A percentile compares a stretch with the other conserved stretches of the same genome.
Evolutionary conservation across 2,113 vertebrate species (phyloP).

Genomic region (Cinclus cinclus): DNA sequence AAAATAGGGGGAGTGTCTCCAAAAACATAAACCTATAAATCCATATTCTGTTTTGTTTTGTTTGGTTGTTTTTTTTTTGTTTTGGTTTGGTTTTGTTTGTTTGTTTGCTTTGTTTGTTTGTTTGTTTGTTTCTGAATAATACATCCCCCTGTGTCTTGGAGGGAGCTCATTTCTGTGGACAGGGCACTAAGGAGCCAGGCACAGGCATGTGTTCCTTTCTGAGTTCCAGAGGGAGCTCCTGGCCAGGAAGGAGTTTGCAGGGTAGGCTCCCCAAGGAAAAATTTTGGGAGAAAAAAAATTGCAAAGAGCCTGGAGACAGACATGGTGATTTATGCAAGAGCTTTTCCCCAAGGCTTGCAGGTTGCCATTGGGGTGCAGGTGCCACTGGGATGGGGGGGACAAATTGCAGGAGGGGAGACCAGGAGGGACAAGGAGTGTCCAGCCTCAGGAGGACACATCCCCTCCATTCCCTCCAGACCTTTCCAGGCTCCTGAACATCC

Average conservation of each 20-base stretch:
- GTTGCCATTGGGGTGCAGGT: background rate
- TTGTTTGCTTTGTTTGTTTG: no score
- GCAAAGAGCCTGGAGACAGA: background rate
- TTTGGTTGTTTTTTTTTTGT: no score
- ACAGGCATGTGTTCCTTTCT: background rate
- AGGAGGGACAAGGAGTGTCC: background rate
- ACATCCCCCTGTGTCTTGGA: background rate
- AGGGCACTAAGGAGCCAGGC: background rate
- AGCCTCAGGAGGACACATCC: background rate
- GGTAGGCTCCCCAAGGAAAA: background rate
- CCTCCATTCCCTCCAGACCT: background rate
- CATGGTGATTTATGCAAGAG: background rate
- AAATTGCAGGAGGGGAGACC: background rate
- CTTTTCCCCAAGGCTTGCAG: background rate
- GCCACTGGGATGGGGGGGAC: no score
- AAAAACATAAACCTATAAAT: background rate
- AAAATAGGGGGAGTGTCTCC: background rate
- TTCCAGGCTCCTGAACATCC: background rate
- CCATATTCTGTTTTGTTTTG: no score
- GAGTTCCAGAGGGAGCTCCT: background rate
- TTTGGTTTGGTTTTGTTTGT: no score
- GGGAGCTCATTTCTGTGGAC: background rate
- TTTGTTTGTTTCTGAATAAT: background rate
- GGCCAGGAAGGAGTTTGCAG: background rate
- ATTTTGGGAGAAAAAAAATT: background rate